Evolutionary conservation across 2,113 vertebrate species (phyloP).

Genomic region (Corynorhinus townsendii): DNA sequence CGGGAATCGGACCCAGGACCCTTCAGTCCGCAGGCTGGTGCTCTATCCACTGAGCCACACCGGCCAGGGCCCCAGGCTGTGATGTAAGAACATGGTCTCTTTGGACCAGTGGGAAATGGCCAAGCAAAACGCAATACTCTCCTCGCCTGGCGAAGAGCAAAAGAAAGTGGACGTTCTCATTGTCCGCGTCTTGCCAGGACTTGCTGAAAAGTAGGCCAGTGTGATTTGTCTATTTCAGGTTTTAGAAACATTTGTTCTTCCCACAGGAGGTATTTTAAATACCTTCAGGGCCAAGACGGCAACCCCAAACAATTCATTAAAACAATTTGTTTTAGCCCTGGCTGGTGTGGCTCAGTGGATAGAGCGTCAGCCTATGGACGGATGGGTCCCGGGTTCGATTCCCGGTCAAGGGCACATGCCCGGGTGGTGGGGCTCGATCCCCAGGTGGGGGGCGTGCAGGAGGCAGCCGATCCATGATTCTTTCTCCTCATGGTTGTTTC

Average conservation of each 20-base stretch:
- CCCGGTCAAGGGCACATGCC: too few species aligned
- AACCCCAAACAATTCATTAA: slow-evolving; percentile 18
- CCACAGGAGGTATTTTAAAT: slow-evolving; percentile 19
- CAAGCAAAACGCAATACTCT: background rate
- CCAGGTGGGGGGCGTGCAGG: too few species aligned
- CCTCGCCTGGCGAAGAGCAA: background rate
- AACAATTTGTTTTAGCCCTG: background rate
- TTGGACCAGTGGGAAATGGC: background rate
- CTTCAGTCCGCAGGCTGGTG: too few species aligned
- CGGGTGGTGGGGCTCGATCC: too few species aligned
- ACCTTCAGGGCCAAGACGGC: background rate
- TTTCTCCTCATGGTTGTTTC: too few species aligned
- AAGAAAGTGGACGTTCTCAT: background rate
- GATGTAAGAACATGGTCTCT: background rate
- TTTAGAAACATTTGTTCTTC: slow-evolving; percentile 7
- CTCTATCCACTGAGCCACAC: too few species aligned
- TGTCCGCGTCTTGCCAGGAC: background rate
- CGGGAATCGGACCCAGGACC: too few species aligned
- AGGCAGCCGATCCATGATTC: too few species aligned
- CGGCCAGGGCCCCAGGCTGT: background rate
- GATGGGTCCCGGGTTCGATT: too few species aligned
- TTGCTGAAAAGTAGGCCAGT: background rate
- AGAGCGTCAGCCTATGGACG: too few species aligned
- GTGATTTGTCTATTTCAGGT: background rate
- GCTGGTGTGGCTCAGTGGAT: too few species aligned